phyloP scores from a whole-genome alignment of 23 tunicate species.

The Trididemnum miniatum region DNA sequence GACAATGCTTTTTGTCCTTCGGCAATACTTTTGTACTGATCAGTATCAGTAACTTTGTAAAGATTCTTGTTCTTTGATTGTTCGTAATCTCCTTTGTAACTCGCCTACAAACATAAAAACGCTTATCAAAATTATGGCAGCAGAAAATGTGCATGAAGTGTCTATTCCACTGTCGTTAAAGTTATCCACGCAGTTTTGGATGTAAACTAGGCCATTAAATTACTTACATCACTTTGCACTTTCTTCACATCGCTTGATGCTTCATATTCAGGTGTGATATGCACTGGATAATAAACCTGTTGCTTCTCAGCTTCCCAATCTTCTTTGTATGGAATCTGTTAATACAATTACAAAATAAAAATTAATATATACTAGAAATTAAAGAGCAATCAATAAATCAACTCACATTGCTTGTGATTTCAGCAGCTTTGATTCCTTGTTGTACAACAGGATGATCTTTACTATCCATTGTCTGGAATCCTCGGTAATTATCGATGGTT shows the following conservation, averaged over 20 bases:
- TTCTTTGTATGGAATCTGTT: background rate
- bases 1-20: constrained; percentile 25
- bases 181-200: too few species aligned
- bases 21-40: background rate
- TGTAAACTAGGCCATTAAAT: too few species aligned
- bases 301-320: background rate
- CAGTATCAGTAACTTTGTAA: background rate
- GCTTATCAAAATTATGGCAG: too few species aligned
- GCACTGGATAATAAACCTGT: background rate
- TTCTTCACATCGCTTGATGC: constrained; percentile 58
- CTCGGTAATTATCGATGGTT: constrained; percentile 67
- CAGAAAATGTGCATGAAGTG: background rate
- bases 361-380: background rate
- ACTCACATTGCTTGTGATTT: constrained; percentile 37
- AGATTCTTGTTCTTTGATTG: background rate
- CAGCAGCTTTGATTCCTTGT: constrained; percentile 94
- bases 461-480: constrained; percentile 96
- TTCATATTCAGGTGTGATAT: background rate
- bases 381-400: background rate
- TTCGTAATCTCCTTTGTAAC: constrained; percentile 7
- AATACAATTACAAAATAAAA: background rate
- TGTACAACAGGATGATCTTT: constrained; percentile 96
- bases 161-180: too few species aligned
- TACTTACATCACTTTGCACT: constrained; percentile 73
- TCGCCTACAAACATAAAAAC: too few species aligned